Conservation (phyloP, 35 echinoderm and acorn worm species). For the Amphiura filiformis region DNA sequence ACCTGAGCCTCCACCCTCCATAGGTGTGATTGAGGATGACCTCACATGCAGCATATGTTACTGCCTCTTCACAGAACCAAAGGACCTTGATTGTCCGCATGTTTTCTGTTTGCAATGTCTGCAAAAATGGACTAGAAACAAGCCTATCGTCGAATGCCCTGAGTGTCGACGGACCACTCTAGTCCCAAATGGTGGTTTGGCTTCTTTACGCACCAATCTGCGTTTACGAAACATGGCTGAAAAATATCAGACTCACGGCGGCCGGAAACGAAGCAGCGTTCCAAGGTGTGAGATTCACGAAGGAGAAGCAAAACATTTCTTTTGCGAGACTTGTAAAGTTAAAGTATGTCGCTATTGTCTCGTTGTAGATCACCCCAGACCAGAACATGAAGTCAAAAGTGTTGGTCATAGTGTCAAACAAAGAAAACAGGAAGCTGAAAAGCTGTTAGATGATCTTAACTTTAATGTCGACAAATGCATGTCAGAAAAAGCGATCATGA, state of each 20-base stretch:
- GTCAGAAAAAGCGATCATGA: not conserved
- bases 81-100: too few species aligned
- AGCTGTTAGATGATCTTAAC: not conserved
- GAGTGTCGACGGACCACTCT: not conserved
- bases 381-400: not conserved
- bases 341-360: not conserved
- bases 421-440: not conserved
- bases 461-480: not conserved
- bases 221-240: not conserved
- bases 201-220: not conserved
- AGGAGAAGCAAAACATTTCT: not conserved
- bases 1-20: not conserved
- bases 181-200: not conserved
- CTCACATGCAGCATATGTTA: not conserved
- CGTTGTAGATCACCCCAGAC: not conserved
- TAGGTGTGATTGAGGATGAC: not conserved
- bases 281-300: not conserved
- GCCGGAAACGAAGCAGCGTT: not conserved
- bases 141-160: not conserved
- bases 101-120: not conserved
- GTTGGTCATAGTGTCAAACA: not conserved
- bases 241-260: not conserved
- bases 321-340: not conserved
- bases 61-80: not conserved
- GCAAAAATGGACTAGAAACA: not conserved